These are phyloP conservation scores for Drosophila bipectinata DNA, from an alignment of 1,140 invertebrate species.

Conservation along the genomic window DNA sequence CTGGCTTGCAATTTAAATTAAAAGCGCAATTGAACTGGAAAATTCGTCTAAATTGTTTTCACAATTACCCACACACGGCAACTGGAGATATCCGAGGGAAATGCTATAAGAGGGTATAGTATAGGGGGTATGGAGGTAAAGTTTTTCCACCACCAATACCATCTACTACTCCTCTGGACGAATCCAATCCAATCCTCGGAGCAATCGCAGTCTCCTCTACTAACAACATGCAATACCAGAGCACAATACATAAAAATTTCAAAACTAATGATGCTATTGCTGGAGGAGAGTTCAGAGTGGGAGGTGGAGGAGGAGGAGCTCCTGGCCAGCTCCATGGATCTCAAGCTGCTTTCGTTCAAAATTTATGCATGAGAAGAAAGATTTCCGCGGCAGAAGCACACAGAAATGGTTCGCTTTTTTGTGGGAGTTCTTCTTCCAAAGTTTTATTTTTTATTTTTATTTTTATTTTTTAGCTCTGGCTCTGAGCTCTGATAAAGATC, in stretches of 20 bases:
- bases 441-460: conserved; percentile 24
- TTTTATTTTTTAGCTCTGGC: conserved; percentile 25
- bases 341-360: conserved; percentile 59
- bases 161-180: not conserved
- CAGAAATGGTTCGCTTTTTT: conserved; percentile 63
- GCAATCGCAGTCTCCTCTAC: conserved; percentile 40
- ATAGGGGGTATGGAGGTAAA: not conserved
- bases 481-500: conserved; percentile 63
- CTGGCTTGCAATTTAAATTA: conserved; percentile 75
- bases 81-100: conserved; percentile 8
- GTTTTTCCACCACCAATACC: conserved; percentile 15
- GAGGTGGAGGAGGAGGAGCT: not conserved
- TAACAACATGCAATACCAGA: conserved; percentile 47
- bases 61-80: conserved; percentile 68
- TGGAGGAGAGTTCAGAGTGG: conserved; percentile 11
- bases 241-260: conserved; percentile 63
- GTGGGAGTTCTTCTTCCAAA: conserved; percentile 44
- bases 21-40: conserved; percentile 82
- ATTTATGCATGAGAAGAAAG: conserved; percentile 79
- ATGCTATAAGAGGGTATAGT: not conserved
- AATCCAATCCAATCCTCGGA: conserved; percentile 59
- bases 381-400: conserved; percentile 42
- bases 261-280: conserved; percentile 70
- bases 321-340: not conserved
- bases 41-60: conserved; percentile 79